Evolutionary conservation across 2,888 invertebrate genomes (phyloP).

Genomic region (Drosophila stalkeri): DNA sequence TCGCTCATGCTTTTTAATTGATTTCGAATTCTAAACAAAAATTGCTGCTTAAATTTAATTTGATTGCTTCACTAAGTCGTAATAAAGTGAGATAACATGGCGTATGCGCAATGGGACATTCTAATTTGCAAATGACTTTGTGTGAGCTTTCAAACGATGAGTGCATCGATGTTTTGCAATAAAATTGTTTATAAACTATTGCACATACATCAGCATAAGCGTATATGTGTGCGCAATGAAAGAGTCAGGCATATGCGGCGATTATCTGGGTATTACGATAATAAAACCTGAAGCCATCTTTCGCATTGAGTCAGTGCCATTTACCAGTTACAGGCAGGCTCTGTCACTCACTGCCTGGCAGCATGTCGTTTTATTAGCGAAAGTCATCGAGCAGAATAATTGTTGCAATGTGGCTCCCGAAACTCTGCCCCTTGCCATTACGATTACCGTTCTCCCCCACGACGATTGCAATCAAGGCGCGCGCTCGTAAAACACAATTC

Average conservation of each 20-base stretch:
- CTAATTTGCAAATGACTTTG: constrained; percentile 52
- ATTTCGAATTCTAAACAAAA: constrained; percentile 27
- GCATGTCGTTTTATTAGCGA: constrained; percentile 75
- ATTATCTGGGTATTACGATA: constrained; percentile 70
- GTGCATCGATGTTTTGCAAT: constrained; percentile 46
- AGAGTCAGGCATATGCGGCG: constrained; percentile 30
- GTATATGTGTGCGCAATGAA: constrained; percentile 17
- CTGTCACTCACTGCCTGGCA: constrained; percentile 31
- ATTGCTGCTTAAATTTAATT: constrained; percentile 24
- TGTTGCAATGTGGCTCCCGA: constrained; percentile 65
- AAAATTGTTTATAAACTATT: constrained; percentile 54
- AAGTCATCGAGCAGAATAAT: constrained; percentile 84
- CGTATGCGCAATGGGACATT: constrained; percentile 58
- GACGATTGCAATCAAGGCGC: constrained; percentile 62
- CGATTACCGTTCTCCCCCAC: constrained; percentile 37
- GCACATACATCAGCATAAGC: constrained; percentile 22
- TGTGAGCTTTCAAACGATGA: constrained; percentile 24
- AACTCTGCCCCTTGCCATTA: constrained; percentile 23
- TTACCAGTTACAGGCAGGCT: constrained; percentile 34
- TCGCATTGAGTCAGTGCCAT: constrained; percentile 45
- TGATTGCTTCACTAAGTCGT: constrained; percentile 5
- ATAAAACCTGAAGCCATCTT: constrained; percentile 61
- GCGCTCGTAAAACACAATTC: constrained; percentile 70
- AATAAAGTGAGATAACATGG: constrained; percentile 1
- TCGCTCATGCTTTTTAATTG: constrained; percentile 3